Conservation (phyloP, 2,113 vertebrate species). For the Oceanites oceanicus region DNA sequence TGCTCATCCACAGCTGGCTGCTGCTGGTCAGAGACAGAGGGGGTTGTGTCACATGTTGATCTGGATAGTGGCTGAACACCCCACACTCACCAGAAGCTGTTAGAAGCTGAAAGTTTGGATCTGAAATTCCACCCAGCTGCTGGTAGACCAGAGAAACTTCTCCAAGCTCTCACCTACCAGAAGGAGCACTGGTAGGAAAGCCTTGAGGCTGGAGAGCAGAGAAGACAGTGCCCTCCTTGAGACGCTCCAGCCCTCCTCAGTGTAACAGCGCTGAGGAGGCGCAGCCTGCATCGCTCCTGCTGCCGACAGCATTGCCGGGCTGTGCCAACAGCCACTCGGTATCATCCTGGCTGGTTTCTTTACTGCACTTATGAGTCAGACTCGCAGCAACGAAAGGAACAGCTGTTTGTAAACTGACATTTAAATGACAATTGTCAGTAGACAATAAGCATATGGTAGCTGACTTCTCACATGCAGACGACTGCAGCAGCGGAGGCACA, state of each 20-base stretch:
- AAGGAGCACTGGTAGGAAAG: neutral
- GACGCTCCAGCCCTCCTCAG: neutral
- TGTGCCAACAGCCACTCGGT: neutral
- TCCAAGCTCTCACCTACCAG: neutral
- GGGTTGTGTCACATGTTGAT: neutral
- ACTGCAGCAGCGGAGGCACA: neutral
- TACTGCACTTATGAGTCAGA: neutral
- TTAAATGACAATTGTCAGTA: slow-evolving; percentile 18
- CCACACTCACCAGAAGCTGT: neutral
- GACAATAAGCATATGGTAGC: neutral
- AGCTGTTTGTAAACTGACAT: slow-evolving; percentile 41
- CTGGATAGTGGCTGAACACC: neutral
- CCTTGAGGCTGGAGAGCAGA: neutral
- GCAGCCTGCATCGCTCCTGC: neutral
- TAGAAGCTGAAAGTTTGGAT: neutral
- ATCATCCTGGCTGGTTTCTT: neutral
- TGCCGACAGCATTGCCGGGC: neutral
- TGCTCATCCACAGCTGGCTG: neutral
- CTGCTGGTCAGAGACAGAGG: neutral
- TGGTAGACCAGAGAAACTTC: neutral
- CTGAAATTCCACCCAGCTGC: neutral
- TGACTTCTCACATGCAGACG: neutral
- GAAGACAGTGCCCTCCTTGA: neutral
- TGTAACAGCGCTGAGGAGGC: rapidly evolving
- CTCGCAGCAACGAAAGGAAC: neutral